Conservation (phyloP, 2,113 vertebrate genomes). For the Heterotis niloticus region DNA sequence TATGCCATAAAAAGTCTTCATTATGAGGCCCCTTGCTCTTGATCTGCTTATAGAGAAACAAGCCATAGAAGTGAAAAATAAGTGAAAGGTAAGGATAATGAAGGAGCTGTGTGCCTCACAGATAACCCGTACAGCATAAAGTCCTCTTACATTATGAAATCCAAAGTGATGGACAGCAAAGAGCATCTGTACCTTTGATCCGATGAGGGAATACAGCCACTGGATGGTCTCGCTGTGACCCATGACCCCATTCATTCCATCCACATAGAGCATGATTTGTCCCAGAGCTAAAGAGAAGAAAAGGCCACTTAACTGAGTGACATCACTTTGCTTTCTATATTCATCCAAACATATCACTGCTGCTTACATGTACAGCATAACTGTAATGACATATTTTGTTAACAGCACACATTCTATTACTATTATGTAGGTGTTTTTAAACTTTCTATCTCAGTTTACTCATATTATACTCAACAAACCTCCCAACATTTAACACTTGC, state of each 20-base stretch:
- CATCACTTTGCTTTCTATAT: not conserved
- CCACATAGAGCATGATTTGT: slow-evolving; percentile 97
- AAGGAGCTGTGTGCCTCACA: not conserved
- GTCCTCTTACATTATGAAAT: too few species aligned
- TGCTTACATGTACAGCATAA: not conserved
- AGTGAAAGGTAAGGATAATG: too few species aligned
- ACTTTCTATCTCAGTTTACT: too few species aligned
- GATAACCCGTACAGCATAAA: not conserved
- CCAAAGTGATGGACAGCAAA: too few species aligned
- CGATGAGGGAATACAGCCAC: slow-evolving; percentile 90
- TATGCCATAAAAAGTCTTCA: too few species aligned
- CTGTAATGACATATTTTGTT: not conserved
- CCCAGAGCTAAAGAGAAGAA: slow-evolving; percentile 74
- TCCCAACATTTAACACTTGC: too few species aligned
- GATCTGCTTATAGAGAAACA: too few species aligned
- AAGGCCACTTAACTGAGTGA: not conserved
- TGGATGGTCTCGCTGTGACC: slow-evolving; percentile 91
- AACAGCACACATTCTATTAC: too few species aligned
- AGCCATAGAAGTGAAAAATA: too few species aligned
- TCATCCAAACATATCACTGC: not conserved
- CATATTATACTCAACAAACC: too few species aligned
- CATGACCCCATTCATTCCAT: slow-evolving; percentile 97
- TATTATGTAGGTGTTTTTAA: too few species aligned
- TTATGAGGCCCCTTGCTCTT: too few species aligned
- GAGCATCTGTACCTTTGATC: slow-evolving; percentile 82